Percentiles rank a stretch among this genome's conserved stretches.
phyloP scores from a whole-genome alignment of 2,888 invertebrate species.

The Oligia latruncula region DNA sequence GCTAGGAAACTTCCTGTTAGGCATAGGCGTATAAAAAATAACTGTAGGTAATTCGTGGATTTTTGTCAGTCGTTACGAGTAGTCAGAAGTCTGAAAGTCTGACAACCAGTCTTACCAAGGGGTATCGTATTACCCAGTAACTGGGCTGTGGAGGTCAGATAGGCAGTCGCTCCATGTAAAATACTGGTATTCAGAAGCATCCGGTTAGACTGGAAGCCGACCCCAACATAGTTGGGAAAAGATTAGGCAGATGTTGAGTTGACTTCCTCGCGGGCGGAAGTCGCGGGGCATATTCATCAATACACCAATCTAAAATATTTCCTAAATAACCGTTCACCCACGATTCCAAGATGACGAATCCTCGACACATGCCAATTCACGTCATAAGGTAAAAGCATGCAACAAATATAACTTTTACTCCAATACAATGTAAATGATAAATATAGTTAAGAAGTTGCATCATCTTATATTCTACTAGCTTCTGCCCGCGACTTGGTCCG shows the following conservation, averaged over 20 bases:
- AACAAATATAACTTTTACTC: slow-evolving; percentile 40
- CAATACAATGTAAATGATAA: slow-evolving; percentile 36
- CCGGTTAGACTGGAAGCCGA: too few species aligned
- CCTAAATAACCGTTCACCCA: slow-evolving; percentile 9
- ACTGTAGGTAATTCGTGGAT: too few species aligned
- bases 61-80: too few species aligned
- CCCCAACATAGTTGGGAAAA: too few species aligned
- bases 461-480: slow-evolving; percentile 7
- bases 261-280: neutral
- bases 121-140: too few species aligned
- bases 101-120: too few species aligned
- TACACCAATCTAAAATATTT: neutral
- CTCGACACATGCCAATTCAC: slow-evolving; percentile 22
- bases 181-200: too few species aligned
- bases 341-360: slow-evolving; percentile 23
- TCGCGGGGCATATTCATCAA: neutral
- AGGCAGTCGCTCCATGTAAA: too few species aligned
- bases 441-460: slow-evolving; percentile 26
- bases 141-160: too few species aligned
- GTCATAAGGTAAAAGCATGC: slow-evolving; percentile 31
- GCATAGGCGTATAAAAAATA: too few species aligned
- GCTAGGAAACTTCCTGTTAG: neutral
- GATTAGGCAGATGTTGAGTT: neutral
- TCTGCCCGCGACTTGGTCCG: too few species aligned
- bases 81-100: too few species aligned